These are phyloP conservation scores for Molanna angustata DNA, from an alignment of 2,888 invertebrate species.

Conservation along the genomic window DNA sequence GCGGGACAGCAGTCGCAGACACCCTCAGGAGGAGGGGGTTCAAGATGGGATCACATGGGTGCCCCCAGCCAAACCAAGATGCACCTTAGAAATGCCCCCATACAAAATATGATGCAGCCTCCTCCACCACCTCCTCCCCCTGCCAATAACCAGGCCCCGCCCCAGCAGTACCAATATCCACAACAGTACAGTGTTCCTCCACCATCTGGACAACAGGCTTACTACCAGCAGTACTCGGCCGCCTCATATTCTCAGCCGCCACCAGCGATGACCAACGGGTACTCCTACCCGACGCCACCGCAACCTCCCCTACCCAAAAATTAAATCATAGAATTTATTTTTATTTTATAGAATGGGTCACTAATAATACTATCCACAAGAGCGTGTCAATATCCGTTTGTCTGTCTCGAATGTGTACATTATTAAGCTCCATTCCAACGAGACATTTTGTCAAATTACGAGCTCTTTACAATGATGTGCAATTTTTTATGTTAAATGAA, in stretches of 20 bases:
- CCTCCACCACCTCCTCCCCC: conserved; percentile 7
- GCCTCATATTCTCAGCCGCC: conserved; percentile 21
- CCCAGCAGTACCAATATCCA: conserved; percentile 8
- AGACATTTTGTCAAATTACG: no score
- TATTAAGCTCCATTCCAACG: no score
- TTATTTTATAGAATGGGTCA: no score
- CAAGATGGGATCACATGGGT: no score
- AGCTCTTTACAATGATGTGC: no score
- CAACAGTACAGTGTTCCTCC: conserved; percentile 26
- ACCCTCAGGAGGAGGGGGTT: background rate
- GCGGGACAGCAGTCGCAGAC: background rate
- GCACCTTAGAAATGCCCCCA: no score
- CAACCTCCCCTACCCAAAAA: conserved; percentile 30
- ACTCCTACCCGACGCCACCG: conserved; percentile 13
- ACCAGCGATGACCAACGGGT: conserved; percentile 25
- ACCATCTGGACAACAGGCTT: conserved; percentile 19
- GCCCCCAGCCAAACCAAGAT: background rate
- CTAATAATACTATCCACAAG: no score
- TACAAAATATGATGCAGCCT: background rate
- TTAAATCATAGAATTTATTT: conserved; percentile 6
- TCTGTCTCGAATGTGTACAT: no score
- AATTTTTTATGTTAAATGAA: no score
- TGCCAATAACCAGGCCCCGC: background rate
- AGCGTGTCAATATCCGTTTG: no score
- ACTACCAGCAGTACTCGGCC: conserved; percentile 15